Evolutionary conservation across 2,888 invertebrate species (phyloP), one percentile per base, ranked within the genome.

Genomic region (Cylloceria caligata): DNA sequence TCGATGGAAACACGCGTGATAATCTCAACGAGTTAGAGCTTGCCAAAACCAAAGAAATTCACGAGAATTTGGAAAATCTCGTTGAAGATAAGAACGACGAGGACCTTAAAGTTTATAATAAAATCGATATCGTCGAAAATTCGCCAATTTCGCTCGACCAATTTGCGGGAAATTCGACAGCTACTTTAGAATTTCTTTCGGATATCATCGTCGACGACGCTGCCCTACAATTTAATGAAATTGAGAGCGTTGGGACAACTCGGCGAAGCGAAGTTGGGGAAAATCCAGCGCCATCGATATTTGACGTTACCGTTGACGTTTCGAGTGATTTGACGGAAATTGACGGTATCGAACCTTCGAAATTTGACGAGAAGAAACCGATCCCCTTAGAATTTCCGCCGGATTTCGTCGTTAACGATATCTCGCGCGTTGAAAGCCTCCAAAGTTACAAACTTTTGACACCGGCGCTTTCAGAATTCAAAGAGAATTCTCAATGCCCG

Each of bases 61-160:
- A 24, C 16, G 69, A 39, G n/a, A 39, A 24, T 4, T 16, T 39
- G 52, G 21, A 57, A 64, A 60, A 36, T 9, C 42, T 64, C 47
- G 39, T 55, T 42, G n/a, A 77, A 57, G 34, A 39, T 36, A 24
- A 55, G 68, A 39, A 64, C 60, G 19, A 36, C 67, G 11, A 64
- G 27, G 1, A 47, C 6, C 19, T 19, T n/a, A 13, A 19, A 47
- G 47, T 47, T 19, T 2, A 47, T 47, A 3, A 47, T n/a, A n/a
- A n/a, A 16, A 19, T 19, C 16, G 1, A 7, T 19, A 42, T 19
- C 19, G 27, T 69, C 0, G 64, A 42, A 6, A 30, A 16, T 19
- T 13, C 21, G 3, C 39, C 42, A 19, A 34, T 42, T 27, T 39
- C 34, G n/a, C 47, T 68, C 39, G 16, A 73, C 62, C 67, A 77